A percentile compares a stretch with the other conserved stretches of the same genome.
Conservation (phyloP, 2,113 vertebrate genomes). For the Hipposideros armiger region DNA sequence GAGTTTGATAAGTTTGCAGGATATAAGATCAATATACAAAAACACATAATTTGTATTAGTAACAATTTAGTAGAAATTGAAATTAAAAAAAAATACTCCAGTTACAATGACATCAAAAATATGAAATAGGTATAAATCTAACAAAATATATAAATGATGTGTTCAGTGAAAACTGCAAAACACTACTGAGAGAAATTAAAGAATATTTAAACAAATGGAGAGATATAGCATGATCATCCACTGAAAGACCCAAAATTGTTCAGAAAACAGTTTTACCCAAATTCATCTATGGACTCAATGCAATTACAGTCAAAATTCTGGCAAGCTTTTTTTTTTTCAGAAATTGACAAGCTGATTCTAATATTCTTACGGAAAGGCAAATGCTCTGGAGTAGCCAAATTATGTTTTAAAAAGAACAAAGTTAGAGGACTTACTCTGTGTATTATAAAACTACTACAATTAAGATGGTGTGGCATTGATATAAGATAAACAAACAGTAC, state of each 20-base stretch:
- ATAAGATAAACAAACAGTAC: not conserved
- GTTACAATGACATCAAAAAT: not conserved
- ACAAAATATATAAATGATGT: not conserved
- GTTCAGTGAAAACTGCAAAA: not conserved
- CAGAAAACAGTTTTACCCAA: not conserved
- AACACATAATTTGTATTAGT: not conserved
- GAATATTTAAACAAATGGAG: not conserved
- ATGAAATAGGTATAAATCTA: not conserved
- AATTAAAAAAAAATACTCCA: not conserved
- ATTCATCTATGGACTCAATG: not conserved
- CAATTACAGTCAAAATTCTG: not conserved
- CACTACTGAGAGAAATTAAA: not conserved
- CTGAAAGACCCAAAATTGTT: not conserved
- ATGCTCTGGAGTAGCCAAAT: not conserved
- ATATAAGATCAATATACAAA: not conserved
- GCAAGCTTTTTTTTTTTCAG: not conserved
- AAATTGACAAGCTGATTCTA: not conserved
- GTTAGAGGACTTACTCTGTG: not conserved
- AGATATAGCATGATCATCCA: not conserved
- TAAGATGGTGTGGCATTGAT: not conserved
- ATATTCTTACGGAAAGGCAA: not conserved
- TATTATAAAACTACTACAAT: not conserved
- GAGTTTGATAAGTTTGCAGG: too few relatives aligned
- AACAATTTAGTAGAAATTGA: not conserved
- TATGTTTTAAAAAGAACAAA: not conserved